These are phyloP conservation scores for Hydrocynus forskahlii DNA, from an alignment of 2,797 vertebrate species.

Conservation along the genomic window DNA sequence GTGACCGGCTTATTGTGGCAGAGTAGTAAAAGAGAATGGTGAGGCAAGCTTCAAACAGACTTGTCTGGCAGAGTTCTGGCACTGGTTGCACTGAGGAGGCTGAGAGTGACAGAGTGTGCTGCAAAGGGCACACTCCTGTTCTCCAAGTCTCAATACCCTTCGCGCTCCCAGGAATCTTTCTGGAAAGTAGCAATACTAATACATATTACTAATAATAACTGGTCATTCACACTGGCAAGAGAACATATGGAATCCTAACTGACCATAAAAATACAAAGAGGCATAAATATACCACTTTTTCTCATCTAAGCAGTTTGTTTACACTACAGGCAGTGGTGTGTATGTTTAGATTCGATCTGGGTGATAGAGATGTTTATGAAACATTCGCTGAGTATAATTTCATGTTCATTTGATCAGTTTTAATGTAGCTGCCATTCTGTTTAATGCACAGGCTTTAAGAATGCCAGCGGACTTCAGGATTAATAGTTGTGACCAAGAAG, in stretches of 20 bases:
- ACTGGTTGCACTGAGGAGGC: constrained; percentile 47
- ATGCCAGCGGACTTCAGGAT: neutral
- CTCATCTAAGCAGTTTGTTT: neutral
- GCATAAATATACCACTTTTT: neutral
- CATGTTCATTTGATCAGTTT: neutral
- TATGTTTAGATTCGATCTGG: neutral
- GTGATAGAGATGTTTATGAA: neutral
- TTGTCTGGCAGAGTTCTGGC: constrained; percentile 71
- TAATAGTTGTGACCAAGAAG: constrained; percentile 24
- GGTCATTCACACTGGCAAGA: neutral
- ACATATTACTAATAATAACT: no score
- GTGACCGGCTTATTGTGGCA: constrained; percentile 72
- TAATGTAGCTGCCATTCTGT: neutral
- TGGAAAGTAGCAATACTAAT: neutral
- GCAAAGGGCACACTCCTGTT: constrained; percentile 37
- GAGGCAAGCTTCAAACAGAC: constrained; percentile 72
- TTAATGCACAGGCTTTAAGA: constrained; percentile 1
- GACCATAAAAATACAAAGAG: neutral
- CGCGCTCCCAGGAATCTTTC: neutral
- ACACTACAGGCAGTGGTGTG: neutral
- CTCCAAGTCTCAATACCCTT: neutral
- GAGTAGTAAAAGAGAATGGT: constrained; percentile 71
- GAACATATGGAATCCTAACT: neutral
- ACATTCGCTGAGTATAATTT: neutral
- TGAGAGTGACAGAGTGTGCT: constrained; percentile 49